Percentiles rank a stretch among this genome's conserved stretches.
Evolutionary conservation across 2,888 invertebrate species (phyloP).

Genomic region (Drosophila limbata): DNA sequence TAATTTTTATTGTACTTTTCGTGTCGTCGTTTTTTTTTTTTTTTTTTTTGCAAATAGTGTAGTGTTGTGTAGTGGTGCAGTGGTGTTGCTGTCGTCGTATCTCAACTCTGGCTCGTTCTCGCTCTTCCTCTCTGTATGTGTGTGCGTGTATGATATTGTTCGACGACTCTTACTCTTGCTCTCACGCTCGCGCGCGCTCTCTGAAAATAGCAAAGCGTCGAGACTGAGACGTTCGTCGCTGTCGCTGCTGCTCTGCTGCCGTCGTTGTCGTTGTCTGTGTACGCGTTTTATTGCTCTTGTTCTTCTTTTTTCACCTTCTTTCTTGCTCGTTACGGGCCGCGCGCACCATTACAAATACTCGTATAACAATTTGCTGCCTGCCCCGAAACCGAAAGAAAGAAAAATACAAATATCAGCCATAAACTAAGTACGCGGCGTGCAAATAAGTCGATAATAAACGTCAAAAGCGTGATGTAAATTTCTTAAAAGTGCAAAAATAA

Average conservation of each 20-base stretch:
- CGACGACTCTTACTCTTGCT: conserved; percentile 37
- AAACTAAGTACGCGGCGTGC: conserved; percentile 67
- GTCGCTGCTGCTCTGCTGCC: conserved; percentile 39
- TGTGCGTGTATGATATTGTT: conserved; percentile 6
- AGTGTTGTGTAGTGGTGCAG: conserved; percentile 60
- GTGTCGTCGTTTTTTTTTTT: conserved; percentile 51
- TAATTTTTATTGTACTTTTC: conserved; percentile 75
- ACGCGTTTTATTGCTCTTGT: conserved; percentile 63
- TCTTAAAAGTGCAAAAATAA: conserved; percentile 47
- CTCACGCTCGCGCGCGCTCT: conserved; percentile 47
- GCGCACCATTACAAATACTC: conserved; percentile 77
- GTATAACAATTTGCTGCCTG: conserved; percentile 72
- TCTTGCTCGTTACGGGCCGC: conserved; percentile 70
- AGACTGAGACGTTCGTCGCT: conserved; percentile 57
- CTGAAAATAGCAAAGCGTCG: conserved; percentile 54
- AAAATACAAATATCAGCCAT: conserved; percentile 61
- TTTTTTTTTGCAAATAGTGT: conserved; percentile 57
- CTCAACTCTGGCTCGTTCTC: conserved; percentile 27
- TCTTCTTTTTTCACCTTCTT: conserved; percentile 77
- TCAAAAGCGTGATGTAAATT: conserved; percentile 36
- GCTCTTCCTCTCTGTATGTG: conserved; percentile 23
- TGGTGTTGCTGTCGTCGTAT: conserved; percentile 39
- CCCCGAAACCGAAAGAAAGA: conserved; percentile 50
- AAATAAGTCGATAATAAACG: conserved; percentile 59
- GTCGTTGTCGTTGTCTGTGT: conserved; percentile 60